Percentiles rank a stretch among this genome's conserved stretches.
phyloP scores from a whole-genome alignment of 2,797 vertebrate genomes.

The Anniella stebbinsi region DNA sequence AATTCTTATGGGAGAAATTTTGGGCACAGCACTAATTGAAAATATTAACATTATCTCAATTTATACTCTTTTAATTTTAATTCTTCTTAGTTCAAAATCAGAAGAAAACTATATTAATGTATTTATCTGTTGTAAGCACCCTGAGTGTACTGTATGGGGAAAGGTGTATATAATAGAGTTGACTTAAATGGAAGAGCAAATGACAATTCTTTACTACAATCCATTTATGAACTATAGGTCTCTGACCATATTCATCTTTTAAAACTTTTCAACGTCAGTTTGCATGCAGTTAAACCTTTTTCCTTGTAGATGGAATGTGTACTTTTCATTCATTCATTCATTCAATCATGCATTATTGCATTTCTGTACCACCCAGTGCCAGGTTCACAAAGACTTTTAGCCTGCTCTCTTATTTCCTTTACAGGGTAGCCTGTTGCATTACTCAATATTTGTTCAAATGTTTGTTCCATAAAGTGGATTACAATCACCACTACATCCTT shows the following conservation, averaged over 20 bases:
- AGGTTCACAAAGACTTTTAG: not conserved
- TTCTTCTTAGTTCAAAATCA: not conserved
- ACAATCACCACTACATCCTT: not conserved
- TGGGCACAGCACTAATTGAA: too few species aligned
- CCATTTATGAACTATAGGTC: not conserved
- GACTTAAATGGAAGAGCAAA: too few species aligned
- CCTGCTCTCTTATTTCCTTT: not conserved
- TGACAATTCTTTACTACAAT: not conserved
- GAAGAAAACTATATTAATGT: too few species aligned
- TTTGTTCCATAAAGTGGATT: not conserved
- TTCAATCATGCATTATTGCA: too few species aligned
- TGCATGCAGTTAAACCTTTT: not conserved
- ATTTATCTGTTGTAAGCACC: not conserved
- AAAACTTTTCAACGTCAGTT: not conserved
- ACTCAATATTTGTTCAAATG: conserved; percentile 15
- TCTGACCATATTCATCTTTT: not conserved
- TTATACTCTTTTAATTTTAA: not conserved
- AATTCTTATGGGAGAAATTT: too few species aligned
- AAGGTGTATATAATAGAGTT: too few species aligned
- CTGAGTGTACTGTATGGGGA: not conserved
- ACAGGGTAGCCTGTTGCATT: not conserved
- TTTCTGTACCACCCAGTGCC: too few species aligned
- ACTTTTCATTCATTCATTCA: not conserved
- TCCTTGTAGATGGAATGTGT: not conserved
- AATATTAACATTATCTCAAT: not conserved